Evolutionary conservation across 1,140 invertebrate genomes (phyloP), one percentile per base, ranked within the genome.

Genomic region (Rhynchophorus ferrugineus): DNA sequence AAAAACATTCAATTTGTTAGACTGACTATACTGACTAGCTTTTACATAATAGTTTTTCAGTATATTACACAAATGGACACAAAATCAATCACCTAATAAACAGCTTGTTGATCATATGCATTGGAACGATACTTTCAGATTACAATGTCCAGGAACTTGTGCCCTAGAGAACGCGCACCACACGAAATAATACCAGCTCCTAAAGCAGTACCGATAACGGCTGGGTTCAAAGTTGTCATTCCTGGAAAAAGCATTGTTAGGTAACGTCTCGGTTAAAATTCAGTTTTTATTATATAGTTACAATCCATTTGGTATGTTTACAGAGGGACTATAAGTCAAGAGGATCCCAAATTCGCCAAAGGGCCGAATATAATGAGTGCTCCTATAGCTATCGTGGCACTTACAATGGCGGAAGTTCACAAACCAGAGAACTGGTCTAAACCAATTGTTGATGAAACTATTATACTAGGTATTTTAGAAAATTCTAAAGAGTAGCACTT

Each of bases 391-490:
- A 61, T 74, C 3, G 68, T 72, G 8, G 70, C 65, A 0, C 64
- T 70, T 0, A 70, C 72, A 13, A 73, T 76, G 73, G 64, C 74
- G 5, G 64, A 71, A 44, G 54, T 74, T 1, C 68, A 75, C 3
- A 63, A 69, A 7, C 62, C 71, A 2, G 67, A 69, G n/a, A 67
- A 71, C 0, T 77, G 75, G 75, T 73, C 73, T 0, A 65, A 68
- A 6, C 67, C 66, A 2, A 75, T 74, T 0, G 62, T 77, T 7
- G 75, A 76, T 53, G 71, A 76, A 49, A 64, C 76, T 2, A 63
- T 74, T 60, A 39, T 56, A 18, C 46, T 60, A n/a, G 61, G 61
- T 29, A 54, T n/a, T n/a, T n/a, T n/a, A n/a, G n/a, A n/a, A n/a
- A n/a, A n/a, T n/a, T n/a, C n/a, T n/a, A n/a, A n/a, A n/a, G n/a